These are phyloP conservation scores for Muntiacus reevesi DNA, from an alignment of 2,113 vertebrate species.

Conservation along the genomic window DNA sequence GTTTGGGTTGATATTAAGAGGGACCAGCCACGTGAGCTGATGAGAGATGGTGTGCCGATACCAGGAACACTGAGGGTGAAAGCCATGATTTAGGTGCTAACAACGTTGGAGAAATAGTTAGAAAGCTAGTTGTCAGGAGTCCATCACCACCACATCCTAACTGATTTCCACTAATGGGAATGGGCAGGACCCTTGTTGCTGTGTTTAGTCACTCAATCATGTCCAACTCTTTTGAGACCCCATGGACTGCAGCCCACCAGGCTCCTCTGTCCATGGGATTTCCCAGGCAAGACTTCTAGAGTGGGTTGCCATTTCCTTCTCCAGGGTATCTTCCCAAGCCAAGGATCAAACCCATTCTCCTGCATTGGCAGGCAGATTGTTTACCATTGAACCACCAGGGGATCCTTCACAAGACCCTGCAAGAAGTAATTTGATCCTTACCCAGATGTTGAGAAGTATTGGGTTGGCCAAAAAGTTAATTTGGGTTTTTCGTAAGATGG, in stretches of 20 bases:
- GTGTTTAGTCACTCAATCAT: neutral
- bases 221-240: neutral
- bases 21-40: neutral
- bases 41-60: neutral
- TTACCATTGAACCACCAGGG: neutral
- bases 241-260: neutral
- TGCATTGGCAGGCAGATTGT: neutral
- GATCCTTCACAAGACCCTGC: neutral
- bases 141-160: accelerated
- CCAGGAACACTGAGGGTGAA: neutral
- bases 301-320: neutral
- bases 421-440: neutral
- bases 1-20: neutral
- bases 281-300: neutral
- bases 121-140: no score
- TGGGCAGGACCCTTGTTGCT: neutral
- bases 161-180: accelerated
- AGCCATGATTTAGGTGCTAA: accelerated
- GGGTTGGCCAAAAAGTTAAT: neutral
- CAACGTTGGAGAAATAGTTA: neutral
- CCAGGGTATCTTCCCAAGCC: neutral
- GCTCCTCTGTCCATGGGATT: neutral
- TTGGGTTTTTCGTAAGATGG: neutral
- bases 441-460: neutral
- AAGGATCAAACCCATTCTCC: neutral